Evolutionary conservation across 2,797 vertebrate species (phyloP), one percentile per base, ranked within the genome.

Genomic region (Decapterus maruadsi): DNA sequence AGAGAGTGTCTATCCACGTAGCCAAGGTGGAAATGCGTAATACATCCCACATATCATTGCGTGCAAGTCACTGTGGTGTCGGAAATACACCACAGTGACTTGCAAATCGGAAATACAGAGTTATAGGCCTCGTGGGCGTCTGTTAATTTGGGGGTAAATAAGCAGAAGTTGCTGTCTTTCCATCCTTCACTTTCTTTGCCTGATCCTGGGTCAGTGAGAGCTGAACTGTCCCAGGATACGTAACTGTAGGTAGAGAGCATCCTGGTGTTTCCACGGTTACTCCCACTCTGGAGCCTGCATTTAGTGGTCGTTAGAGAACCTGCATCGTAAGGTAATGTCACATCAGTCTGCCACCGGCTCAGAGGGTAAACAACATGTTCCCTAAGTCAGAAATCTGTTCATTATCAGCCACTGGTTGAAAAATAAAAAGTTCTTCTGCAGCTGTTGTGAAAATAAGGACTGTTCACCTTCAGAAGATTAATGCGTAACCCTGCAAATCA

Each of bases 1-100:
- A 77, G 79, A 81, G 45, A 62, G 53, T 20, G 45, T 74, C 51
- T 59, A 48, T 42, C 71, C 60, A 74, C 67, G 56, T 58, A 65
- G 29, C 64, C 60, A 19, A 81, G 67, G 72, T 77, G 82, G 72
- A 83, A 86, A 86, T 42, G 80, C 6, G 17, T 61, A 61, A 81
- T 61, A 63, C 63, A 78, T 69, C 68, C 74, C 79, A 82, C 73
- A 59, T 70, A 77, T 90, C 42, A 73, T 79, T 81, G 79, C 68
- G 59, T 65, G 50, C n/a, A 71, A 82, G 58, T 57, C 57, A 75
- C 54, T 81, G 55, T 51, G 65, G 66, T 64, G 59, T 78, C 56
- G 67, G 59, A 75, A 77, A 34, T 34, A 34, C 31, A 34, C 31
- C 31, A 34, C 31, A 34, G 31, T 34, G 31, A 34, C 31, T 36